Conservation (phyloP, 1,140 invertebrate species). For the Acromyrmex charruanus region DNA sequence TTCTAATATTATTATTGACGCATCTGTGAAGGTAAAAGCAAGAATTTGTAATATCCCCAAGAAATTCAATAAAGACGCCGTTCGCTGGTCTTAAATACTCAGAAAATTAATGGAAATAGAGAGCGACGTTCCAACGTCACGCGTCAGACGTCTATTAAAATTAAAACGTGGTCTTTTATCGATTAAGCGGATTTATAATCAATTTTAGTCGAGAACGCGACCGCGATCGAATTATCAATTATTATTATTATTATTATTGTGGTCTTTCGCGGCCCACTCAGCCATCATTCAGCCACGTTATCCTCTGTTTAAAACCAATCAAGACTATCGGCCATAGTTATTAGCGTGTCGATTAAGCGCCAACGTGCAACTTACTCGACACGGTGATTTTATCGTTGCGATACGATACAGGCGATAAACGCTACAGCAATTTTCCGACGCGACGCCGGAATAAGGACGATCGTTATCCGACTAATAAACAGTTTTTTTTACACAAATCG, state of each 20-base stretch:
- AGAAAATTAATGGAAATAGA: conserved; percentile 32
- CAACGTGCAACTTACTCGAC: conserved; percentile 23
- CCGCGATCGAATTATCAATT: conserved; percentile 46
- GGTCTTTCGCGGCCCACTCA: conserved; percentile 32
- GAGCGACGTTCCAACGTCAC: conserved; percentile 1
- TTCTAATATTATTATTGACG: not conserved
- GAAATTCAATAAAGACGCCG: conserved; percentile 45
- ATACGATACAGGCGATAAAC: conserved; percentile 42
- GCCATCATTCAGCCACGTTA: conserved; percentile 35
- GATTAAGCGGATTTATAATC: conserved; percentile 55
- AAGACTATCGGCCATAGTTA: conserved; percentile 43
- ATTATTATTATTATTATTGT: conserved; percentile 60
- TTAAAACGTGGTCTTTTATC: conserved; percentile 51
- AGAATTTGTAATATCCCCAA: conserved; percentile 14
- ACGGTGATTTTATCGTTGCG: conserved; percentile 25
- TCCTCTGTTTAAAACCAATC: conserved; percentile 61
- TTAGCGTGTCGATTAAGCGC: conserved; percentile 55
- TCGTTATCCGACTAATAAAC: conserved; percentile 49
- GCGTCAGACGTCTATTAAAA: conserved; percentile 53
- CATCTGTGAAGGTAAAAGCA: not conserved
- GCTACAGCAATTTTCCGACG: conserved; percentile 27
- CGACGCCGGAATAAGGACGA: conserved; percentile 23
- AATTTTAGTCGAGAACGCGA: conserved; percentile 35
- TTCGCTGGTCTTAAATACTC: conserved; percentile 4
- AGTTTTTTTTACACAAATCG: conserved; percentile 18